Base-by-base conservation (phyloP, 2,113 vertebrate genomes). In the Myiozetetes cayanensis region DNA sequence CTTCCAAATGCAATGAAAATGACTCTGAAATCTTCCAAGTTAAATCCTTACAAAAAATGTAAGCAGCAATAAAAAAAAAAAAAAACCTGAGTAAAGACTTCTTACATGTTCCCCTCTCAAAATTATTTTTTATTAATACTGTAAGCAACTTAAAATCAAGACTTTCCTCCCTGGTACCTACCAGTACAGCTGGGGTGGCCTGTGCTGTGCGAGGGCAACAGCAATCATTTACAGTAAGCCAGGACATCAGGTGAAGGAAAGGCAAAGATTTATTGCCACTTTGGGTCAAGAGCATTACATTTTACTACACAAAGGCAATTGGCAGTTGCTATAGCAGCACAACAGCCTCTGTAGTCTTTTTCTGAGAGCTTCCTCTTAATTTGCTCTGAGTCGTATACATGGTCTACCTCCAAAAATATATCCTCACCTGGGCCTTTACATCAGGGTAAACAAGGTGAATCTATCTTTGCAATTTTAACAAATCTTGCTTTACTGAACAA, bases 311-410 rank as follows among this genome's bases (percentile, higher is more conserved):
- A 12, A 74, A 61, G 2, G 12, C 63, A 70, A 87, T n/a, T 35
- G 72, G 66, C 16, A 3, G 67, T 88, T 76, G 63, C 93, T 80
- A 68, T 55, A 93, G 94, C 93, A 94, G 75, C 86, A 50, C 19
- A 15, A 43, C 30, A 63, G 44, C 39, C 55, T 46, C 62, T 16
- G 12, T 49, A 43, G 37, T 44, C 52, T 78, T 82, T 62, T 63
- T 14, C 65, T 65, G 49, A 75, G 47, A 16, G n/a, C 50, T 66
- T 44, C n/a, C 56, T 67, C 70, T 35, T n/a, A 47, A 58, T 72
- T 63, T 79, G 58, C 47, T 52, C 70, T 13, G 61, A 74, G 74
- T 77, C 77, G 81, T 39, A 19, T 8, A 14, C 15, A 39, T 7
- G 14, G 35, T 66, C 37, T 71, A 4, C 35, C 33, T 83, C 73